Evolutionary conservation across 2,113 vertebrate genomes (phyloP).

Genomic region (Neodontobutis hainanensis): DNA sequence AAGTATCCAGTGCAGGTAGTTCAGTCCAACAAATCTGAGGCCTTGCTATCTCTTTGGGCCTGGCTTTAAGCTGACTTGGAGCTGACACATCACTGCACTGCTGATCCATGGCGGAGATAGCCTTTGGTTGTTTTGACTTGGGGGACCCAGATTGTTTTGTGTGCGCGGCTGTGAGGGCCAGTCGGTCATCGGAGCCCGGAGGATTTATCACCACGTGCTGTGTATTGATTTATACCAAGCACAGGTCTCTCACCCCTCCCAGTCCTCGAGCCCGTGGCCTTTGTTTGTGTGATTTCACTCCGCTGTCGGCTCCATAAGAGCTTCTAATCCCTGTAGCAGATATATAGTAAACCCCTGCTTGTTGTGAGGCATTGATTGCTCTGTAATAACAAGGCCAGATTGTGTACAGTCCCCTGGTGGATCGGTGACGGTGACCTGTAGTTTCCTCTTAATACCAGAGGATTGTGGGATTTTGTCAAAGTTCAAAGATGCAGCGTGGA

Average conservation of each 20-base stretch:
- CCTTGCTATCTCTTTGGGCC: constrained; percentile 28
- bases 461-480: background rate
- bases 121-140: constrained; percentile 71
- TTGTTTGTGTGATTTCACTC: constrained; percentile 34
- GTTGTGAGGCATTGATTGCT: constrained; percentile 59
- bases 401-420: constrained; percentile 15
- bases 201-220: constrained; percentile 69
- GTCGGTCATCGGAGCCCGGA: constrained; percentile 62
- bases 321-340: constrained; percentile 51
- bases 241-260: constrained; percentile 17
- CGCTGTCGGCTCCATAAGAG: constrained; percentile 45
- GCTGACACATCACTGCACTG: constrained; percentile 64
- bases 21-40: constrained; percentile 9
- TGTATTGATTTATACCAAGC: constrained; percentile 73
- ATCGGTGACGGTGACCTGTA: constrained; percentile 9
- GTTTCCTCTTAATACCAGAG: constrained; percentile 4
- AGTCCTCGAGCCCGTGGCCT: constrained; percentile 27
- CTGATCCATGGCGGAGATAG: constrained; percentile 70
- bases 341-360: constrained; percentile 36
- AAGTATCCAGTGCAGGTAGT: background rate
- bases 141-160: constrained; percentile 72
- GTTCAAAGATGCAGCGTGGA: background rate
- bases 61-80: constrained; percentile 53
- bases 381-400: constrained; percentile 51
- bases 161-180: constrained; percentile 64